Evolutionary conservation across 2,113 vertebrate genomes (phyloP).

Genomic region (Madoqua kirkii): DNA sequence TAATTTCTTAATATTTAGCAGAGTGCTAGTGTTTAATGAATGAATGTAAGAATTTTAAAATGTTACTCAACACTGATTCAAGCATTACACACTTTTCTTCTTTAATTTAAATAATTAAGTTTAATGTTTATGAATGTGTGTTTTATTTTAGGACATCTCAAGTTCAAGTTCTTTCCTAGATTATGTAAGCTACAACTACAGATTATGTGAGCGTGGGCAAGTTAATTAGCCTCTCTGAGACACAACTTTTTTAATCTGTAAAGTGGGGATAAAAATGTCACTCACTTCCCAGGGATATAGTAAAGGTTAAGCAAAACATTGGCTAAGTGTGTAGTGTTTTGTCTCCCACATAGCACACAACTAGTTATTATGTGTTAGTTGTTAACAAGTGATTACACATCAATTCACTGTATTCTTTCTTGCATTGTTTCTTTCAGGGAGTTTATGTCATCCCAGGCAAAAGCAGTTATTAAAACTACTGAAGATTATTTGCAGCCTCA

Average conservation of each 20-base stretch:
- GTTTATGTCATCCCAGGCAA: constrained; percentile 37
- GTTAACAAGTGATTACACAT: neutral
- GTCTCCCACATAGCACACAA: neutral
- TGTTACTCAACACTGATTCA: neutral
- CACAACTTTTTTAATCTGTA: constrained; percentile 9
- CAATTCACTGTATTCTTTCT: neutral
- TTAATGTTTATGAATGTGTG: neutral
- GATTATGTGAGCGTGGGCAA: neutral
- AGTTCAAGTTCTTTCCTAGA: neutral
- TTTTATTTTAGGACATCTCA: neutral
- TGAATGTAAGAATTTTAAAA: neutral
- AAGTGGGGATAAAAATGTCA: neutral
- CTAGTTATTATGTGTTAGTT: neutral
- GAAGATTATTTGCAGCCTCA: constrained; percentile 52
- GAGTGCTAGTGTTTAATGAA: neutral
- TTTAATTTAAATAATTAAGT: neutral
- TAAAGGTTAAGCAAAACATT: neutral
- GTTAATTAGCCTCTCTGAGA: neutral
- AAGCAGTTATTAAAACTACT: constrained; percentile 57
- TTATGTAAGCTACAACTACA: neutral
- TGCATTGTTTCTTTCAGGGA: constrained; percentile 48
- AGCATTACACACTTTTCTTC: neutral
- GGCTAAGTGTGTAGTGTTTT: neutral
- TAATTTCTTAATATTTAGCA: neutral
- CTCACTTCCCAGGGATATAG: neutral